Evolutionary conservation across 2,113 vertebrate species (phyloP).

Genomic region (Crotophaga sulcirostris): DNA sequence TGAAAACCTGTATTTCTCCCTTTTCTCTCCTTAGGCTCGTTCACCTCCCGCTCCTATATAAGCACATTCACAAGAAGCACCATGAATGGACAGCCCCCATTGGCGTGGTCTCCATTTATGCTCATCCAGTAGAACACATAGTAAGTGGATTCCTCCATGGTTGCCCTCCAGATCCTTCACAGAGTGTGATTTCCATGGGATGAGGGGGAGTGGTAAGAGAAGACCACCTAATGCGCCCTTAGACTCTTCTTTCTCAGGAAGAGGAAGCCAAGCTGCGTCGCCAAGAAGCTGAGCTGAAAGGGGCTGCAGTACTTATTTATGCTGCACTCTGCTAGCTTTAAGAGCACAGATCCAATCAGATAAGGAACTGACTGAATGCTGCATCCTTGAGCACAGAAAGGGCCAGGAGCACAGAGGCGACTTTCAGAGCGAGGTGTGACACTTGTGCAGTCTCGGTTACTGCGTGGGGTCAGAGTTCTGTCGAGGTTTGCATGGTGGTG

Average conservation of each 20-base stretch:
- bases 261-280: background rate
- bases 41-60: conserved; percentile 88
- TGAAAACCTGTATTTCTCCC: background rate
- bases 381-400: background rate
- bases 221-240: background rate
- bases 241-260: background rate
- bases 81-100: conserved; percentile 96
- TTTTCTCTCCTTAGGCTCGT: conserved; percentile 75
- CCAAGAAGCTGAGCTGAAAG: background rate
- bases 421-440: background rate
- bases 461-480: background rate
- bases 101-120: conserved; percentile 83
- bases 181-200: background rate
- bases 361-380: background rate
- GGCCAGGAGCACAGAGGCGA: background rate
- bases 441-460: background rate
- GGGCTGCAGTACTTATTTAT: background rate
- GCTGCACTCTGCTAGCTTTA: background rate
- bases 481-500: background rate
- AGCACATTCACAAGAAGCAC: conserved; percentile 91
- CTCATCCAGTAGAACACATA: conserved; percentile 89
- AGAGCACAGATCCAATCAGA: background rate
- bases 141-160: conserved; percentile 69
- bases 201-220: background rate
- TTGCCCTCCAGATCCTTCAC: background rate